Conservation (phyloP, 2,888 invertebrate species). For the Drosophila leonis region DNA sequence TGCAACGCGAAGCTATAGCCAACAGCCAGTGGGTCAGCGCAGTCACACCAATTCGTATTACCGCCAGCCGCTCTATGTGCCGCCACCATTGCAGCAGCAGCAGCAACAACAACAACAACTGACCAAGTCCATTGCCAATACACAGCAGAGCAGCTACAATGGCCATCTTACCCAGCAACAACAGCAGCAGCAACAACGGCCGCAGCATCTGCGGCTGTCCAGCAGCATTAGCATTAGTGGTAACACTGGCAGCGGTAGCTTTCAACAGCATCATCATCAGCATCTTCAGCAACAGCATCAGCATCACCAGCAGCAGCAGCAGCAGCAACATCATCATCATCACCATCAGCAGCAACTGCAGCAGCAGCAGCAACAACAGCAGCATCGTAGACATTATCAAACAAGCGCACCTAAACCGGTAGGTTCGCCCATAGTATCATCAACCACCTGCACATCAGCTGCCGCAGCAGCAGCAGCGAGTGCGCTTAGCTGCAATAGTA, state of each 20-base stretch:
- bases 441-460: conserved; percentile 59
- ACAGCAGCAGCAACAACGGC: conserved; percentile 62
- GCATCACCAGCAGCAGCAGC: conserved; percentile 26
- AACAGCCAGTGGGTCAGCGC: conserved; percentile 34
- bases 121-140: conserved; percentile 52
- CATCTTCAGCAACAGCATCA: conserved; percentile 69
- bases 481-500: conserved; percentile 18
- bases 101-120: conserved; percentile 64
- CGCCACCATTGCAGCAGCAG: conserved; percentile 81
- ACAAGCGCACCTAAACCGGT: conserved; percentile 37
- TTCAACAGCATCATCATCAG: conserved; percentile 53
- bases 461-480: conserved; percentile 36
- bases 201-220: conserved; percentile 54
- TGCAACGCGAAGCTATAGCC: conserved; percentile 27
- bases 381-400: conserved; percentile 45
- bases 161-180: conserved; percentile 56
- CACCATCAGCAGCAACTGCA: conserved; percentile 61
- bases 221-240: conserved; percentile 31
- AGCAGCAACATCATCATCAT: conserved; percentile 40
- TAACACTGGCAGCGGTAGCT: background rate
- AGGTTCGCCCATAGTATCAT: conserved; percentile 48
- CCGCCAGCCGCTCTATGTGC: conserved; percentile 83
- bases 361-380: conserved; percentile 49
- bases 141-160: conserved; percentile 52
- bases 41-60: conserved; percentile 65